Base-by-base conservation (phyloP, 2,888 invertebrate species). In the Philereme transversata region DNA sequence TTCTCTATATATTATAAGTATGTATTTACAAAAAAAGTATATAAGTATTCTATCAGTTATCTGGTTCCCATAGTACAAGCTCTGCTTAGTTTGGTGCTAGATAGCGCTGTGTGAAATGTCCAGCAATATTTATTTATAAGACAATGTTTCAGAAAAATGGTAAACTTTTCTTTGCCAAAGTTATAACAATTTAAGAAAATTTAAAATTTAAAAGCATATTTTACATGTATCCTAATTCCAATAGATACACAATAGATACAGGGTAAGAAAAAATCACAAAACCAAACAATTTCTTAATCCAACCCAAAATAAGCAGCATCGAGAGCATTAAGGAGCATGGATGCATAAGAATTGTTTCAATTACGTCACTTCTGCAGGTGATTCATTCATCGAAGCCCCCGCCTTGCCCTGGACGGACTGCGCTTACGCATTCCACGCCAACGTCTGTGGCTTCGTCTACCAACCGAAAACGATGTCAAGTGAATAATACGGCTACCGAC, bases 281-380 rank as follows among this genome's bases (percentile, higher is more conserved):
- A 43, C 43, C 5, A n/a, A n/a, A 41, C 9, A 4, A n/a, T 10
- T 47, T 35, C 4, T 5, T 46, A 34, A 51, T 40, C 46, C 10
- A 10, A 47, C 3, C 36, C 22, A 43, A 57, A 50, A 38, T 38
- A 38, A 9, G 9, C 36, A 6, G 36, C 10, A 8, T 36, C 33
- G 46, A n/a, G 22, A 44, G 7, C 40, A 8, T 40, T 40, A 40
- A 0, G 5, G 7, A 44, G 5, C 8, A 47, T 4, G 33, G n/a
- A 33, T 34, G 5, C n/a, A 11, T 53, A 75, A 79, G 77, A 83
- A 82, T 84, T 83, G 83, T 82, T 85, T 86, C 83, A 61, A 70
- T 87, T 88, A 90, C 90, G 88, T 87, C 86, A 88, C 77, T 62
- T 60, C 10, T 55, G 57, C 70, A 65, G 73, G 76, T 88, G 87